A percentile compares a stretch with the other conserved stretches of the same genome.
Conservation (phyloP, 2,797 vertebrate species). For the Lepidocolaptes lacrymiger region DNA sequence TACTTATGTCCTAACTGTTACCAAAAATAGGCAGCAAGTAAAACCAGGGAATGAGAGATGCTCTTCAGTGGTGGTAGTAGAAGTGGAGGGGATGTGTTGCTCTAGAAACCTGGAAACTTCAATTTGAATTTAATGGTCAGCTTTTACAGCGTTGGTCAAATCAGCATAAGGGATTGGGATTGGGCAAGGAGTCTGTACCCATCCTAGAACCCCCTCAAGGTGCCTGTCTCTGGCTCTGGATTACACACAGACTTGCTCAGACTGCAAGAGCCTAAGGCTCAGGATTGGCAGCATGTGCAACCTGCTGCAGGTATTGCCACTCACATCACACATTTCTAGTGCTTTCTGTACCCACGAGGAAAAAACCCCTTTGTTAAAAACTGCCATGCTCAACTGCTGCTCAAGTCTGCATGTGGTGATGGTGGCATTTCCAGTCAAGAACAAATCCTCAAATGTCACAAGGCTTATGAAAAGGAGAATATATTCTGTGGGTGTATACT, state of each 20-base stretch:
- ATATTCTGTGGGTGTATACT: rapidly evolving
- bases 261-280: background rate
- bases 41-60: background rate
- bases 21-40: background rate
- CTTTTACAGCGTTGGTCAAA: background rate
- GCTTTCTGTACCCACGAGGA: background rate
- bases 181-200: background rate
- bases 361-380: background rate
- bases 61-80: background rate
- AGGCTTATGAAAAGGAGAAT: background rate
- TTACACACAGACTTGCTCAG: rapidly evolving
- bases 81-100: background rate
- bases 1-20: background rate
- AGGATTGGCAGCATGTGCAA: background rate
- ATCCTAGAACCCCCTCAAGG: rapidly evolving
- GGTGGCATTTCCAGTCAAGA: background rate
- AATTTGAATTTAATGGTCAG: background rate
- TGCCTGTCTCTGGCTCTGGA: background rate
- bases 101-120: background rate
- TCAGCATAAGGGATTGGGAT: background rate
- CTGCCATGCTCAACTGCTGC: background rate
- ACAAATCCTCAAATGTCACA: background rate
- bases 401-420: background rate
- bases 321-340: background rate
- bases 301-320: background rate